A percentile compares a stretch with the other conserved stretches of the same genome.
Evolutionary conservation across 2,888 invertebrate species (phyloP).

Genomic region (Argyra leucocephala): DNA sequence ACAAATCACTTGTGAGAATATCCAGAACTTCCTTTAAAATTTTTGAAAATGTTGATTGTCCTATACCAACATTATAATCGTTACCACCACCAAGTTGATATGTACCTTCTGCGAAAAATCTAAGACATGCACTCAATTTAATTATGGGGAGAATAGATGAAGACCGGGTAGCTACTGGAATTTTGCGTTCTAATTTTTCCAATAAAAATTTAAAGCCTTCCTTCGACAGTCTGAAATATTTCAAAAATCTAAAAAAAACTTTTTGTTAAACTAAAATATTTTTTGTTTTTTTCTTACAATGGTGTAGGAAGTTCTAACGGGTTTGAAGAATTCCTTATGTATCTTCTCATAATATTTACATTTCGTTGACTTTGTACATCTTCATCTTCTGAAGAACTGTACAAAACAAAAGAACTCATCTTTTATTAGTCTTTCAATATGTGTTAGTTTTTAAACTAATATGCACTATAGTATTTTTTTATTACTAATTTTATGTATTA

Average conservation of each 20-base stretch:
- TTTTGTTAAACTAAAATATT: no score
- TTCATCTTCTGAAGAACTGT: no score
- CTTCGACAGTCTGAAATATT: not conserved
- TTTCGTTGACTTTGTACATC: no score
- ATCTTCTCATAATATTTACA: no score
- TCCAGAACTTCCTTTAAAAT: conserved; percentile 5
- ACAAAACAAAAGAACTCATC: no score
- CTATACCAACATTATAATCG: conserved; percentile 10
- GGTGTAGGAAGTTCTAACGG: no score
- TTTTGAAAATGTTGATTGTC: conserved; percentile 11
- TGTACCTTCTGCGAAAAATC: conserved; percentile 12
- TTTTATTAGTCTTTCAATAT: no score
- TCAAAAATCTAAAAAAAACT: not conserved
- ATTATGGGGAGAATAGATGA: conserved; percentile 7
- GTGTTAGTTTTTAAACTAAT: no score
- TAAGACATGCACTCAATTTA: conserved; percentile 1
- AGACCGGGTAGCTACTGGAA: not conserved
- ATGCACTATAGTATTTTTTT: no score
- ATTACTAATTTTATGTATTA: no score
- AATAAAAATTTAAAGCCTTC: not conserved
- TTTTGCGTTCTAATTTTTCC: not conserved
- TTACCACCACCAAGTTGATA: conserved; percentile 7
- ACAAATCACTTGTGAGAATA: conserved; percentile 10
- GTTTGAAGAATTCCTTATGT: no score
- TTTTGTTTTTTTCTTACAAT: no score